Evolutionary conservation across 2,113 vertebrate genomes (phyloP).

Genomic region (Thamnaconus septentrionalis): DNA sequence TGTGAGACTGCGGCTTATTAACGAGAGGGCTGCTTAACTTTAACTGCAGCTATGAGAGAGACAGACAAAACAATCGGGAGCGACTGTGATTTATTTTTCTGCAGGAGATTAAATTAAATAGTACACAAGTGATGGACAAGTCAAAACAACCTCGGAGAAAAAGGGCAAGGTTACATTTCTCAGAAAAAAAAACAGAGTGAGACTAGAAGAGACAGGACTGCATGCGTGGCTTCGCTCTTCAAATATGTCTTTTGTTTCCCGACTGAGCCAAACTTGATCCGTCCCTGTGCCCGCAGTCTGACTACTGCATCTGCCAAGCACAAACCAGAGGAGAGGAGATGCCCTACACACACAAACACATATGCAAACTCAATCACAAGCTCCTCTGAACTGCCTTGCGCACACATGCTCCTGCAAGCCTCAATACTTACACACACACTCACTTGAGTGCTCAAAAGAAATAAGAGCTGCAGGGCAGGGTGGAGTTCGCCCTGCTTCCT

Average conservation of each 20-base stretch:
- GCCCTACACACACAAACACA: conserved; percentile 39
- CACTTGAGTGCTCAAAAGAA: conserved; percentile 30
- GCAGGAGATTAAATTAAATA: too few species aligned
- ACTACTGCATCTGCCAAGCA: conserved; percentile 55
- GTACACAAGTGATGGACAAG: too few species aligned
- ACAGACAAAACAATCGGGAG: too few species aligned
- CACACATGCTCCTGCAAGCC: conserved; percentile 35
- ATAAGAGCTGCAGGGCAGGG: conserved; percentile 54
- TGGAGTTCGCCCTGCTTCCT: conserved; percentile 57
- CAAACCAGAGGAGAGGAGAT: conserved; percentile 36
- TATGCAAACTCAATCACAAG: conserved; percentile 11
- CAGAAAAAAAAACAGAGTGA: not conserved
- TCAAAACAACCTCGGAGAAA: too few species aligned
- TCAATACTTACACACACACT: conserved; percentile 15
- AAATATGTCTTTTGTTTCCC: conserved; percentile 39
- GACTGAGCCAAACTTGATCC: conserved; percentile 55
- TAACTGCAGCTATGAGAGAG: too few species aligned
- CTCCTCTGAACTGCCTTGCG: conserved; percentile 12
- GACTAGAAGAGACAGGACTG: conserved; percentile 21
- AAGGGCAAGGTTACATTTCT: not conserved
- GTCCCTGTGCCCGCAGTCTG: conserved; percentile 49
- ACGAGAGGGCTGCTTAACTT: too few species aligned
- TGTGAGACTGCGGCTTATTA: too few species aligned
- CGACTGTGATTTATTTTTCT: too few species aligned
- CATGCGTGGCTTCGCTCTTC: conserved; percentile 52